Percentiles rank a stretch among this genome's conserved stretches.
Conservation (phyloP, 1,140 invertebrate species). For the Bradynema listronoti region DNA sequence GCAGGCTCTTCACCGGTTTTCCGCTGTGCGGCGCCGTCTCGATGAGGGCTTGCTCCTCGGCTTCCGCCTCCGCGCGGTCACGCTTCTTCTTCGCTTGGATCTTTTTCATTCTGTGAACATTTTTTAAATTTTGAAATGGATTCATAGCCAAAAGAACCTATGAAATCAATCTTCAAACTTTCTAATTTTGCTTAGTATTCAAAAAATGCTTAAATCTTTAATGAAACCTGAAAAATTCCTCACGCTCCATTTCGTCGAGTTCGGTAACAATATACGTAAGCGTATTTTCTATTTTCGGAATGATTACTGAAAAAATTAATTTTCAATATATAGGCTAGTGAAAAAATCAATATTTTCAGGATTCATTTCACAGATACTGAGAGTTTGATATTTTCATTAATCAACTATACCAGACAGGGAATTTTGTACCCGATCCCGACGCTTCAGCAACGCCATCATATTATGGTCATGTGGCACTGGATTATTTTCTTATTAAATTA, state of each 20-base stretch:
- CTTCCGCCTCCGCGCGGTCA: slow-evolving; percentile 47
- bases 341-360: too few relatives aligned
- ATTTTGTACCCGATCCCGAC: too few relatives aligned
- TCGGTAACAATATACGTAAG: slow-evolving; percentile 95
- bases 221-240: slow-evolving; percentile 97
- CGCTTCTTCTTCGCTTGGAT: slow-evolving; percentile 58
- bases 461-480: too few relatives aligned
- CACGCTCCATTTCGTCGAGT: slow-evolving; percentile 93
- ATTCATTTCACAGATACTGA: too few relatives aligned
- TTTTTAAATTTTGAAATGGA: slow-evolving; percentile 1
- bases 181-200: slow-evolving; percentile 3
- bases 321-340: not conserved
- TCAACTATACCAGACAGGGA: too few relatives aligned
- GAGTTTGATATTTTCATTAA: too few relatives aligned
- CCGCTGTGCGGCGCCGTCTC: slow-evolving; percentile 35
- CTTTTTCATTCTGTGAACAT: slow-evolving; percentile 55
- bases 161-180: slow-evolving; percentile 11
- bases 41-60: slow-evolving; percentile 7
- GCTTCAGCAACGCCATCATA: too few relatives aligned
- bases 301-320: slow-evolving; percentile 73
- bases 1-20: slow-evolving; percentile 36
- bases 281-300: slow-evolving; percentile 92
- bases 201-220: slow-evolving; percentile 15
- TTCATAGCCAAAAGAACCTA: slow-evolving; percentile 18
- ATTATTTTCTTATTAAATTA: too few relatives aligned